Evolutionary conservation across 2,888 invertebrate genomes (phyloP), one percentile per base, ranked within the genome.

Genomic region (Sarcophaga carnaria): DNA sequence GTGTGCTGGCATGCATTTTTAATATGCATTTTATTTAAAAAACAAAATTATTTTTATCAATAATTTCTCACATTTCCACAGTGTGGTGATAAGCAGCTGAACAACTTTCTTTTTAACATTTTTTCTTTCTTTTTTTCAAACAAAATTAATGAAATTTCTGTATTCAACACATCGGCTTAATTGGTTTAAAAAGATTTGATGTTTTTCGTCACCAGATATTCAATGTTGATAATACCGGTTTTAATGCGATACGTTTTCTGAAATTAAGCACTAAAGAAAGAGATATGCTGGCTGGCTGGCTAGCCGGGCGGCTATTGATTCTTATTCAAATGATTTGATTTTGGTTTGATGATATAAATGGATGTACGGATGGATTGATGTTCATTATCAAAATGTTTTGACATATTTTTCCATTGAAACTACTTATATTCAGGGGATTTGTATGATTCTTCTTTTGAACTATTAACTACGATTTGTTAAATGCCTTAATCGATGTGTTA

Each of bases 391-490:
- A 54, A 54, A 54, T 54, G 17, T 54, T 54, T 54, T 54, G 17
- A 54, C 54, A 54, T 54, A 4, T 54, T 4, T 14, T 54, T 54
- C 11, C 1, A 4, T 14, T 49, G 1, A 49, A 49, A 49, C 49
- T 14, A n/a, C n/a, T n/a, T n/a, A 49, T 4, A 49, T 49, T 70
- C 62, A 78, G 14, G 20, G 63, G 77, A 45, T 64, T 45, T 5
- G 22, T 69, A 75, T 45, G 22, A 6, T 59, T 60, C 54, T 77
- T 63, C 63, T 62, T 67, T n/a, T 20, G 25, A 60, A 67, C 47
- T n/a, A 76, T 67, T 66, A 49, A 63, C 37, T 67, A 27, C 37
- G 59, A 45, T 67, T 67, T 67, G 20, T 66, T 76, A 11, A 54
- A 22, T 71, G 12, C 37, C n/a, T 64, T 64, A 54, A 62, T 62